A percentile compares a stretch with the other conserved stretches of the same genome.
phyloP scores from a whole-genome alignment of 2,797 vertebrate species.

The Discoglossus pictus region DNA sequence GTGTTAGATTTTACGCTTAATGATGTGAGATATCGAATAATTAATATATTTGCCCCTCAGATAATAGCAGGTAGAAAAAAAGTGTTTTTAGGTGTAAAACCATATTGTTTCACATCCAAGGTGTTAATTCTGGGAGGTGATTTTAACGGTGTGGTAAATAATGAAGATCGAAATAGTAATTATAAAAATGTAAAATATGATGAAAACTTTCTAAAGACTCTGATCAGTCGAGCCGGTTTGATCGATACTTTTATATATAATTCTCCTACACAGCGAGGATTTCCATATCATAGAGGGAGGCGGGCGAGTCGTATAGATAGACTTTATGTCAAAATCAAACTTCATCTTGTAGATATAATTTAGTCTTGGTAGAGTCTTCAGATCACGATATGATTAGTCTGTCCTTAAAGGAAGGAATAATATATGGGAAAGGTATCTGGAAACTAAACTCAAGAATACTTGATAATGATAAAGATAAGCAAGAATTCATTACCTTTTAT shows the following conservation, averaged over 20 bases:
- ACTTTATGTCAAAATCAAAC: not conserved
- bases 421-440: not conserved
- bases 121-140: not conserved
- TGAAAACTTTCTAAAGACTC: no score
- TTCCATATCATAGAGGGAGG: not conserved
- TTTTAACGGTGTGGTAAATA: not conserved
- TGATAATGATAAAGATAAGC: not conserved
- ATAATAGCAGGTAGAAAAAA: constrained; percentile 14
- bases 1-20: not conserved
- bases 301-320: not conserved
- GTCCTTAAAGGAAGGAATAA: not conserved
- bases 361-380: not conserved
- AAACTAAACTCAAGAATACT: not conserved
- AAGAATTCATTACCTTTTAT: not conserved
- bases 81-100: not conserved
- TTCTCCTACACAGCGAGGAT: not conserved
- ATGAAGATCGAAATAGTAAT: not conserved
- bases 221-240: constrained; percentile 4
- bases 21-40: constrained; percentile 9
- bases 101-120: constrained; percentile 7
- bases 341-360: not conserved
- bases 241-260: not conserved
- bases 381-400: not conserved
- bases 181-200: not conserved
- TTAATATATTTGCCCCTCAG: constrained; percentile 14